A percentile compares a stretch with the other conserved stretches of the same genome.
Conservation (phyloP, 2,113 vertebrate species). For the Ginglymostoma cirratum region DNA sequence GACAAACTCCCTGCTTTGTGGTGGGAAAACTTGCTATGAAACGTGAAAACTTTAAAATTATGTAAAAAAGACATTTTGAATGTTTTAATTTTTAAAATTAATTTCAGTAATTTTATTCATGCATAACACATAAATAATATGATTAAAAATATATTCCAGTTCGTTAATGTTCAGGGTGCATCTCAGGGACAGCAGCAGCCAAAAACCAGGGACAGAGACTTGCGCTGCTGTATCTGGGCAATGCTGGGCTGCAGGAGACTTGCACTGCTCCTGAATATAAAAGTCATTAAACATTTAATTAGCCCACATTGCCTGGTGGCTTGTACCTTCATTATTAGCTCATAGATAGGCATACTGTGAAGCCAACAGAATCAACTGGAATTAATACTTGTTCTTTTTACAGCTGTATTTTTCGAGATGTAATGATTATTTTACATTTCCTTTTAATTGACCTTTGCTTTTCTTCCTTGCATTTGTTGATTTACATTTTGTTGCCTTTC, state of each 20-base stretch:
- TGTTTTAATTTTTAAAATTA: too few species aligned
- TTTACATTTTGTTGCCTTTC: neutral
- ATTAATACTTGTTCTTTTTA: neutral
- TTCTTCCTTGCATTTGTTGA: neutral
- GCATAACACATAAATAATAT: neutral
- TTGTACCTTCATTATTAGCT: neutral
- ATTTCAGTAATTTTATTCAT: neutral
- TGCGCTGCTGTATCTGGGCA: neutral
- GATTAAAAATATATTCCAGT: neutral
- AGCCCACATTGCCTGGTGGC: neutral
- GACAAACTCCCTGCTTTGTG: neutral
- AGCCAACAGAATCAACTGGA: neutral
- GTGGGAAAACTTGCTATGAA: neutral
- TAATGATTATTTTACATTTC: neutral
- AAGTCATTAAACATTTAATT: neutral
- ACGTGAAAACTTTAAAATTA: neutral
- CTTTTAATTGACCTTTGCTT: neutral
- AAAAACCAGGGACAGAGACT: neutral
- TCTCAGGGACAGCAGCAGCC: neutral
- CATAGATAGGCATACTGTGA: neutral
- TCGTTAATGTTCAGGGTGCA: neutral
- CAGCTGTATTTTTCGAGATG: neutral
- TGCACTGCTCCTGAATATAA: neutral
- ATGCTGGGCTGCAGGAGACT: neutral
- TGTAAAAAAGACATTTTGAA: too few species aligned